Base-by-base conservation (phyloP, 2,113 vertebrate genomes). In the Pachycephala philippinensis region DNA sequence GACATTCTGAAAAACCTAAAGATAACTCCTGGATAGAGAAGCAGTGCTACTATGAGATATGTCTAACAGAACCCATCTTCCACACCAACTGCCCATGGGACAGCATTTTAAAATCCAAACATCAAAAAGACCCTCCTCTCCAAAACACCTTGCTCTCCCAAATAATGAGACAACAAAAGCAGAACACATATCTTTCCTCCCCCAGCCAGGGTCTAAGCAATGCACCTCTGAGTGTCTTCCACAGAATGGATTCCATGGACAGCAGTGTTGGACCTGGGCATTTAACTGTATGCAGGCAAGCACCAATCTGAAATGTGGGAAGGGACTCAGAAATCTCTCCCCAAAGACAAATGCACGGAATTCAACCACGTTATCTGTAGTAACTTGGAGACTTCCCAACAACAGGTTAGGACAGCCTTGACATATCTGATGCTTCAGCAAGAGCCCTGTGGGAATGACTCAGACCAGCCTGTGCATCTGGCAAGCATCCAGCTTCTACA, bases 371-470 rank as follows among this genome's bases (percentile, higher is more conserved):
- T 74, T 94, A 81, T 82, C 89, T 87, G 8, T 47, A 83, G 88
- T 37, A 83, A 87, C 61, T 63, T 87, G 77, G 61, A 97, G 39
- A 84, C 33, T 63, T 76, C 54, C 80, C 91, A 96, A 33, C 78
- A 91, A 53, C 95, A 90, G 90, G 90, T 95, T 94, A 94, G 86
- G 82, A 93, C 87, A 90, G 71, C 64, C 80, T 93, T 89, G 57
- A 87, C 68, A n/a, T 83, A 95, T 82, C 85, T 90, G 82, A 95
- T 88, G 89, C 50, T 96, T 92, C 84, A 96, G 84, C 76, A 87
- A 87, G 59, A 94, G 81, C 77, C 87, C 87, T 91, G 70, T 95
- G 80, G 66, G 87, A 96, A 86, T 63, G 59, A 74, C 50, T 87
- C 65, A 82, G 2, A 1, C 2, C 60, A 88, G 52, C 33, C 54